Evolutionary conservation across 2,113 vertebrate genomes (phyloP).

Genomic region (Hemichromis elongatus): DNA sequence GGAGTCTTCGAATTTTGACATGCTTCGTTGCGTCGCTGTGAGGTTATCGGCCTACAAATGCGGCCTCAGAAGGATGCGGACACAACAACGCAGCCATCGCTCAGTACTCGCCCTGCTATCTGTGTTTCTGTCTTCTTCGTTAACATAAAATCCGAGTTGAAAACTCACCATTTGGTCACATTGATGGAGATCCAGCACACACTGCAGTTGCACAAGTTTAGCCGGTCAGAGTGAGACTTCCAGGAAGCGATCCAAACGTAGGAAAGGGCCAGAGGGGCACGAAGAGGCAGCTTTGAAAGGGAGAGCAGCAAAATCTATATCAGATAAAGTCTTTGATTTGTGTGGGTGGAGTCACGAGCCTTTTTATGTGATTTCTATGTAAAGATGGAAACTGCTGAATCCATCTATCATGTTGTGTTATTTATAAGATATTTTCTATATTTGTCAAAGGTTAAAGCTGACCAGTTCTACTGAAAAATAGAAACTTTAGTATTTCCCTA

Average conservation of each 20-base stretch:
- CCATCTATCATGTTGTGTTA: background rate
- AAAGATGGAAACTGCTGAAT: background rate
- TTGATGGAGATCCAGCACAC: background rate
- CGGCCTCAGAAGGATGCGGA: no score
- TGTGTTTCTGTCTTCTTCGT: background rate
- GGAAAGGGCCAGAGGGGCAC: accelerated
- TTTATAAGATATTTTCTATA: background rate
- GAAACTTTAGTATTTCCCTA: background rate
- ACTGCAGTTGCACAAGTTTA: background rate
- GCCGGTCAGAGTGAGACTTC: background rate
- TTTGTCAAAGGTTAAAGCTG: background rate
- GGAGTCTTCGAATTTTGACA: no score
- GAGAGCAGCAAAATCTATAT: background rate
- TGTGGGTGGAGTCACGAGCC: background rate
- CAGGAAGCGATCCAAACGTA: background rate
- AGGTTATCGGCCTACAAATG: no score
- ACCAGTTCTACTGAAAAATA: background rate
- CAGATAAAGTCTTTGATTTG: background rate
- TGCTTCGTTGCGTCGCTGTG: no score
- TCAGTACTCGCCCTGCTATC: background rate
- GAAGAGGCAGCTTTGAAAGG: background rate
- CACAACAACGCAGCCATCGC: background rate
- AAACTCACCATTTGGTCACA: background rate
- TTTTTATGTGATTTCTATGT: background rate
- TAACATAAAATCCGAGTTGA: background rate